Base-by-base conservation (phyloP, 64 coral and sea anemone genomes). In the Porites lutea region DNA sequence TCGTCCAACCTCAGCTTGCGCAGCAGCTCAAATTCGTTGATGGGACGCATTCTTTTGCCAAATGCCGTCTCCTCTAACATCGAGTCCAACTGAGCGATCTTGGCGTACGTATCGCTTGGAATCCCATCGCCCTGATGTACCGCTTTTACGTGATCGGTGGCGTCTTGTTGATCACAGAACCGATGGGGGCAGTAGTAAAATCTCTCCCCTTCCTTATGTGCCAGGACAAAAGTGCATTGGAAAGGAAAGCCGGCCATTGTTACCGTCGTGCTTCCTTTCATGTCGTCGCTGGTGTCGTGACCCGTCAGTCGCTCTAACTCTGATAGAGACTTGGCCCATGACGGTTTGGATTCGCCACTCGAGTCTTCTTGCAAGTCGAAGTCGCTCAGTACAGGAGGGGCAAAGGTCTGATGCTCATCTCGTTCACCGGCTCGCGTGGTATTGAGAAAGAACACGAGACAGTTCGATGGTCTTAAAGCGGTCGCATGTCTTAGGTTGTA, bases 181-280 rank as follows among this genome's bases (percentile, higher is more conserved):
- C 71, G 71, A 73, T 73, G 71, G 1, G 71, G 71, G 13, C 71
- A 73, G 47, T 73, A 73, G 43, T 47, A 47, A 73, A 73, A 73
- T 2, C 4, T 45, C 4, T 73, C 23, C 9, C 23, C 43, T 4
- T 8, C 23, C 13, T 43, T 9, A 4, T 73, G 44, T 45, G 5
- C 9, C 4, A 73, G 43, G 11, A 73, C 10, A 13, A 73, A 73
- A 9, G 0, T 47, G 71, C 71, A 73, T 27, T 73, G 71, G 37
- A 73, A 73, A 4, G 71, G 71, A 44, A 73, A 73, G 27, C 71
- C 71, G 0, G 71, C 71, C 71, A 73, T 73, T 23, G 37, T 47
- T 43, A 73, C 27, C 11, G 43, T 73, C 10, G 71, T 46, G 13
- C 71, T 73, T 8, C 0, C 71, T 73, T 0, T 44, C 71, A 73